These are phyloP conservation scores for Apotomis betuletana DNA, from an alignment of 2,888 invertebrate genomes.

Conservation along the genomic window DNA sequence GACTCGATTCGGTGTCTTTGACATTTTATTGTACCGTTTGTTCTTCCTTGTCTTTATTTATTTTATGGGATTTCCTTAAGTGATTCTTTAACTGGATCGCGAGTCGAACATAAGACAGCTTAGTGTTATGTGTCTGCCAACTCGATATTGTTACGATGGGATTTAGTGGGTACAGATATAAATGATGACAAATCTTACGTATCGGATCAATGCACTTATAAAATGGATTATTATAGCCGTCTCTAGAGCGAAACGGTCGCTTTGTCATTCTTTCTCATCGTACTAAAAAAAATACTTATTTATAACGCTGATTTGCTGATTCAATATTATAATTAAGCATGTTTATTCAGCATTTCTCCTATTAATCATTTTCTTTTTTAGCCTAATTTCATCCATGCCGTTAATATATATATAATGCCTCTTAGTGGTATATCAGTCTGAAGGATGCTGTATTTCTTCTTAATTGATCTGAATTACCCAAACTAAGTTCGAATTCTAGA, in stretches of 20 bases:
- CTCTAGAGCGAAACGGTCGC: slow-evolving; percentile 17
- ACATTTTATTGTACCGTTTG: slow-evolving; percentile 21
- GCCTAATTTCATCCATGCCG: not conserved
- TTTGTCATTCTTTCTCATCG: slow-evolving; percentile 1
- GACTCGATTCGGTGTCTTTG: slow-evolving; percentile 19
- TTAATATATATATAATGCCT: too few species aligned
- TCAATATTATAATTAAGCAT: too few species aligned
- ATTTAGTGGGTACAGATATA: not conserved
- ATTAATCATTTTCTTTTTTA: too few species aligned
- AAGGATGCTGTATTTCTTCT: too few species aligned
- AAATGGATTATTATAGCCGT: slow-evolving; percentile 33
- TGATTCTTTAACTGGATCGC: not conserved
- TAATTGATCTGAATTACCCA: too few species aligned
- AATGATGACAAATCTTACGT: slow-evolving; percentile 20
- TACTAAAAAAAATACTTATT: too few species aligned
- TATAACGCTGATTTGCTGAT: too few species aligned
- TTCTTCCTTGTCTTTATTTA: not conserved
- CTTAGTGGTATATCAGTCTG: too few species aligned
- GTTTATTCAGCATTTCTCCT: too few species aligned
- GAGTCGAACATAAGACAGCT: not conserved
- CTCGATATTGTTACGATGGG: not conserved
- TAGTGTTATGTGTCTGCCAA: not conserved
- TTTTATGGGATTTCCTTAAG: slow-evolving; percentile 1
- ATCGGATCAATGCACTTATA: slow-evolving; percentile 31
- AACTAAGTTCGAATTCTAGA: too few species aligned